These are phyloP conservation scores for Agonopterix alstromeriana DNA, from an alignment of 2,888 invertebrate species.

Conservation along the genomic window DNA sequence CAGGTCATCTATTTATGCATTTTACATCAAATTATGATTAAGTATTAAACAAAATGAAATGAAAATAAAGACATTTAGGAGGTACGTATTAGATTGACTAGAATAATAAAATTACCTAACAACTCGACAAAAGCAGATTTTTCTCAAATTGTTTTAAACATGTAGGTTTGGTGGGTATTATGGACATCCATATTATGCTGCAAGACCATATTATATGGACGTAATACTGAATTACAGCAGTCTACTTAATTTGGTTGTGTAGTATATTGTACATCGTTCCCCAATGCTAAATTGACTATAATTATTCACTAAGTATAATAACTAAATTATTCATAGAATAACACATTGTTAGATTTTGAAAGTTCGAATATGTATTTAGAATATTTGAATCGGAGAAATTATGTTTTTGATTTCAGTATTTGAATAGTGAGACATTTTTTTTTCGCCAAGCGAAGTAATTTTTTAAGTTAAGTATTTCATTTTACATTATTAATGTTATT, in stretches of 20 bases:
- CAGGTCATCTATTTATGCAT: constrained; percentile 33
- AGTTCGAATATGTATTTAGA: constrained; percentile 1
- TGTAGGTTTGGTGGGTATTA: no score
- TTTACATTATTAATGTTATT: constrained; percentile 32
- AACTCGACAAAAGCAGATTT: no score
- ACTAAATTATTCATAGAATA: constrained; percentile 5
- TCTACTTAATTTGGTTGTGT: constrained; percentile 6
- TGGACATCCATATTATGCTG: no score
- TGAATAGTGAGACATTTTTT: constrained; percentile 44
- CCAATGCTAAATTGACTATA: constrained; percentile 8
- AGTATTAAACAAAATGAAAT: constrained; percentile 1
- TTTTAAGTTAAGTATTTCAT: constrained; percentile 30
- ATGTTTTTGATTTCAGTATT: constrained; percentile 39
- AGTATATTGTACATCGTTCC: background rate
- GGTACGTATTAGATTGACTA: no score
- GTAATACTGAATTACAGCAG: no score
- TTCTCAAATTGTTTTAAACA: no score
- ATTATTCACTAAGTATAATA: constrained; percentile 10
- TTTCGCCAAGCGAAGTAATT: constrained; percentile 60
- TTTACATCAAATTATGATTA: constrained; percentile 10
- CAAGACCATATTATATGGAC: no score
- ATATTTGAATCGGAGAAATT: constrained; percentile 14
- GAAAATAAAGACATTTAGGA: constrained; percentile 1
- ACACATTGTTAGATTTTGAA: background rate
- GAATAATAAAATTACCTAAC: no score